Evolutionary conservation across 2,113 vertebrate species (phyloP), one percentile per base, ranked within the genome.

Genomic region (Heterochromis multidens): DNA sequence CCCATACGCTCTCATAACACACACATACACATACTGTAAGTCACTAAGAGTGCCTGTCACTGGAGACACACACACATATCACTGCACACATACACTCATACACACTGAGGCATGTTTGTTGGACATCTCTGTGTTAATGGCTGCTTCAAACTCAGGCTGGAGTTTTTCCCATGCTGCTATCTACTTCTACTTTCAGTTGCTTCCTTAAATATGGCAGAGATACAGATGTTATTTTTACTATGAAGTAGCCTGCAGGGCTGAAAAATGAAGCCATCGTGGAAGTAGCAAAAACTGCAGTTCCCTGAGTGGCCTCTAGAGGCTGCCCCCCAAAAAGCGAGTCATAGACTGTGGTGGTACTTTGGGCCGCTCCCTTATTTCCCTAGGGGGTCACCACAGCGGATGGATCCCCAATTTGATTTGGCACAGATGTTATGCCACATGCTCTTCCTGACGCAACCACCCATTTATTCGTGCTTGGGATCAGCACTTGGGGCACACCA

Each of bases 41-140:
- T 91, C 89, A 89, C 89, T 91, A 87, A 93, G 88, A 89, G 88
- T 81, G 89, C 87, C 86, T 89, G 89, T 94, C 94, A 92, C 89
- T 25, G 70, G 89, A 81, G 87, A 91, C 70, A 85, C 88, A 91
- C 21, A 61, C 88, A 88, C 85, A 88, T 85, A 83, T 88, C 86
- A 87, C 79, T 89, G 79, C 88, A 86, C 43, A 25, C 78, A 43
- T 70, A 59, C 79, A 88, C 77, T 76, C 81, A 54, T 52, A 82
- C 77, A 83, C 79, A 85, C 77, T 89, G 54, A 89, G 27, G 80
- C 35, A 61, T 82, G 65, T 80, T 89, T 84, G 82, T 91, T 86
- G 80, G 81, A 89, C 65, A 89, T 74, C 79, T 85, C 6, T 67
- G 52, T 77, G 80, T 89, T 81, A 56, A 81, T 87, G 84, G 80